phyloP scores from a whole-genome alignment of 2,113 vertebrate species.

The Anhinga rufa region DNA sequence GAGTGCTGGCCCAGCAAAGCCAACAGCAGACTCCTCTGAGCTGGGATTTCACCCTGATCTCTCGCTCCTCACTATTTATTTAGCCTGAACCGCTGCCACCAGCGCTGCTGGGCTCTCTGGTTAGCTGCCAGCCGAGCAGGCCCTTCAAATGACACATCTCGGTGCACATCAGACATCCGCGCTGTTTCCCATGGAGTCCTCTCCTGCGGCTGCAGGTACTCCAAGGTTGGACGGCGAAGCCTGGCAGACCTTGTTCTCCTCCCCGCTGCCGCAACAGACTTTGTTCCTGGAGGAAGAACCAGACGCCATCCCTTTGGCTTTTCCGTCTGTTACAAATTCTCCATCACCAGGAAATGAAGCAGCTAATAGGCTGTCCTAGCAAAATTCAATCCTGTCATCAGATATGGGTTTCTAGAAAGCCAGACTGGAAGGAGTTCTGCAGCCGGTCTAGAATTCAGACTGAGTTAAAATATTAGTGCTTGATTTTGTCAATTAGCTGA shows the following conservation, averaged over 20 bases:
- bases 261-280: neutral
- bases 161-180: neutral
- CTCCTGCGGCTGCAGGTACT: neutral
- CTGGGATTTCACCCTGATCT: slow-evolving; percentile 2
- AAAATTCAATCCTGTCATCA: neutral
- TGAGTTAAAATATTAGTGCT: neutral
- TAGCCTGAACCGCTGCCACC: slow-evolving; percentile 7
- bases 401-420: neutral
- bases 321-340: neutral
- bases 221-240: neutral
- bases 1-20: neutral
- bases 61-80: slow-evolving; percentile 1
- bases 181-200: neutral
- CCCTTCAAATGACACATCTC: neutral
- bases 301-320: neutral
- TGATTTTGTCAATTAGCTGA: neutral
- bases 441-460: neutral
- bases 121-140: neutral
- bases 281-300: neutral
- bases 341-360: neutral
- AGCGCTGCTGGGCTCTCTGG: slow-evolving; percentile 17
- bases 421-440: neutral
- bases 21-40: neutral
- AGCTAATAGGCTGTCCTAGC: neutral
- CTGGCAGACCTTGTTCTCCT: neutral